Evolutionary conservation across 2,113 vertebrate genomes (phyloP).

Genomic region (Nycticebus coucang): DNA sequence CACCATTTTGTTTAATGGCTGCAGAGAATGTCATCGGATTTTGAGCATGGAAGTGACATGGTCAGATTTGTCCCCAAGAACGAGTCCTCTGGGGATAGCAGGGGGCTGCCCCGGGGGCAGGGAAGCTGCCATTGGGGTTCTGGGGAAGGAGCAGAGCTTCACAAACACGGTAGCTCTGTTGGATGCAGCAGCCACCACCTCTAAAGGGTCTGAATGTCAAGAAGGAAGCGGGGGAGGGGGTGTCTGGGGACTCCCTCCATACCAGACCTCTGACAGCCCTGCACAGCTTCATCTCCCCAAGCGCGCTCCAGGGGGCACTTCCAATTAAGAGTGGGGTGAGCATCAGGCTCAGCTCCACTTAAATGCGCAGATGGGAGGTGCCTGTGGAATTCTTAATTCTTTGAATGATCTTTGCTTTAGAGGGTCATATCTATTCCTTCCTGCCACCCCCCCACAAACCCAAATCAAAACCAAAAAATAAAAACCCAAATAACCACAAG

Average conservation of each 20-base stretch:
- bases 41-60: background rate
- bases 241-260: background rate
- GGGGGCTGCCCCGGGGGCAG: background rate
- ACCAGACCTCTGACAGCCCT: background rate
- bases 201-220: background rate
- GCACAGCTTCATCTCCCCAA: background rate
- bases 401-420: background rate
- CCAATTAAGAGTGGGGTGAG: background rate
- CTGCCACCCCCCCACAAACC: background rate
- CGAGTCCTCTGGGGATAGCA: background rate
- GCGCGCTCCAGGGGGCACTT: background rate
- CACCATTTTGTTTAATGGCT: background rate
- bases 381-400: conserved; percentile 2
- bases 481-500: background rate
- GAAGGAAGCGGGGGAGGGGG: too few species aligned
- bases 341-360: background rate
- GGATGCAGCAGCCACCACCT: background rate
- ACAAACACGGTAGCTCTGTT: background rate
- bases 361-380: background rate
- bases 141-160: background rate
- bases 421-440: background rate
- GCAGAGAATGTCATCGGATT: background rate
- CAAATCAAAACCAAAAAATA: background rate
- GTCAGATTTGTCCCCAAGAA: background rate
- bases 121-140: background rate